Percentiles rank a stretch among this genome's conserved stretches.
These are phyloP conservation scores for Pterostichus madidus DNA, from an alignment of 2,888 invertebrate genomes.

Conservation along the genomic window DNA sequence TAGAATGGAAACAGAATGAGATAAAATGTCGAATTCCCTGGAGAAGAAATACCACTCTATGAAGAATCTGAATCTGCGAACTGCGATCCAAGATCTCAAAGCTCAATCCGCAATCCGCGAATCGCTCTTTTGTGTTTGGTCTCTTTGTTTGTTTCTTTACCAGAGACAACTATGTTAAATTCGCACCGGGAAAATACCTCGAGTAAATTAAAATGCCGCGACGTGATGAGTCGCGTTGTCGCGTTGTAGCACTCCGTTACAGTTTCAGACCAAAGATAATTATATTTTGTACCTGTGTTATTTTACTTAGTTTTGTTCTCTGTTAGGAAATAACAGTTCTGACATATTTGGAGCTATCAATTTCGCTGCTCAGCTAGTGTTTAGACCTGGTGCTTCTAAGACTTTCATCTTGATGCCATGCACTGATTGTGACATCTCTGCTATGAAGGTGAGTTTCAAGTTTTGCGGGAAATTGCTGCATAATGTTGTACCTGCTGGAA, in stretches of 20 bases:
- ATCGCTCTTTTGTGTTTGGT: conserved; percentile 43
- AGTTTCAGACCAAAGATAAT: conserved; percentile 27
- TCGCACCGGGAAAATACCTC: conserved; percentile 53
- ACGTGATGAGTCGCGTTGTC: conserved; percentile 38
- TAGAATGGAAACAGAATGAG: background rate
- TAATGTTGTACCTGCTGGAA: background rate
- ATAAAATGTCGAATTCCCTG: conserved; percentile 18
- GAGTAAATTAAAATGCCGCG: conserved; percentile 52
- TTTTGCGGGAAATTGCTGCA: conserved; percentile 3
- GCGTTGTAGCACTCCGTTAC: conserved; percentile 18
- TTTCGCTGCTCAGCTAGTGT: conserved; percentile 86
- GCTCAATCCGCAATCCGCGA: conserved; percentile 44
- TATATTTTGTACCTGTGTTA: conserved; percentile 51
- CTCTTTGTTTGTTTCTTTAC: conserved; percentile 55
- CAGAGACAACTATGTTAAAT: conserved; percentile 46
- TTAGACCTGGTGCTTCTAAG: conserved; percentile 91
- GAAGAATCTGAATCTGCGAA: conserved; percentile 24
- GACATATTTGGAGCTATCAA: conserved; percentile 89
- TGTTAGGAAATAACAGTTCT: conserved; percentile 79
- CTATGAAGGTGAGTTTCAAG: conserved; percentile 82
- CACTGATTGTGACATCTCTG: conserved; percentile 84
- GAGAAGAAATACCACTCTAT: conserved; percentile 12
- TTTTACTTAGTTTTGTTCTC: conserved; percentile 54
- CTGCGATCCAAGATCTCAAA: conserved; percentile 22
- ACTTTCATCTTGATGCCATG: conserved; percentile 91